Base-by-base conservation (phyloP, 1,140 invertebrate genomes). In the Mya arenaria region DNA sequence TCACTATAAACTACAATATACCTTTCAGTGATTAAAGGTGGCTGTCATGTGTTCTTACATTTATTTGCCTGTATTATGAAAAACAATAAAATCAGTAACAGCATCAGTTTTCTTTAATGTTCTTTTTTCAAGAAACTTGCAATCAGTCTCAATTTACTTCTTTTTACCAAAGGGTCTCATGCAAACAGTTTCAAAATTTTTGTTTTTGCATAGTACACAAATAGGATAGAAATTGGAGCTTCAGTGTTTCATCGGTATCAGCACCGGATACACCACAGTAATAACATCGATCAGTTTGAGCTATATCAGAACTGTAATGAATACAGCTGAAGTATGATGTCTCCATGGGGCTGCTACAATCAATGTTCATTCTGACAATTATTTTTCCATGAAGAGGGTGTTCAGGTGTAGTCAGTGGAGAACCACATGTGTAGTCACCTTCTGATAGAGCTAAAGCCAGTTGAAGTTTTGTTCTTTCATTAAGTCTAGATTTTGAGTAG, bases 391-490 rank as follows among this genome's bases (percentile, higher is more conserved):
- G 71, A 58, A 73, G 55, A 13, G 5, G 13, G 25, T 73, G 41
- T 15, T 23, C 25, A 34, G 71, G 71, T 28, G 71, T 23, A 28
- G 32, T 73, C 55, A 73, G 30, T 34, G 48, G 71, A 23, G 71
- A 8, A 58, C 71, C 71, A 73, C 71, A 73, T 58, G 48, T 73
- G 4, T 73, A 66, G 8, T 66, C 63, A 32, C 15, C 15, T 37
- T 73, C 71, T 19, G 32, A 73, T 5, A 34, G 32, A 4, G 58
- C 17, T 23, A 73, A 56, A 30, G 71, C 71, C 55, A 73, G 3
- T 36, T 37, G 71, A 4, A 8, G 13, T n/a, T 73, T 73, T n/a
- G 19, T 58, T 73, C 34, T 44, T 5, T 32, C 71, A 73, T 56
- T 13, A n/a, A 73, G 44, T 73, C 55, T 58, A 1, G 19, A 28